Evolutionary conservation across 2,888 invertebrate species (phyloP), one percentile per base, ranked within the genome.

Genomic region (Hydrotaea cyrtoneurina): DNA sequence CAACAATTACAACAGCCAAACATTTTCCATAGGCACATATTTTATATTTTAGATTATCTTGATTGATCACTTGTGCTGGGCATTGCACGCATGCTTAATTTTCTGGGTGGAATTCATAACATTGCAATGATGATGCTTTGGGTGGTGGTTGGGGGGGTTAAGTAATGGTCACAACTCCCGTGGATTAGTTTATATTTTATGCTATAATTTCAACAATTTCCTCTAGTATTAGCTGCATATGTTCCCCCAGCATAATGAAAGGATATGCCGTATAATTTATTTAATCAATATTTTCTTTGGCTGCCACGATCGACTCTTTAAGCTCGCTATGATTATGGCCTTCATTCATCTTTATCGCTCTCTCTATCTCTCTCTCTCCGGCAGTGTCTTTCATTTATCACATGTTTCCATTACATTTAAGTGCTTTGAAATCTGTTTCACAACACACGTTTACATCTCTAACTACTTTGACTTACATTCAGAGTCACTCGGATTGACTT

Each of bases 1-100:
- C 69, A 59, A 82, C 76, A 79, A 85, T 85, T 80, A 82, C 79
- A 85, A 79, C 66, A 59, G 80, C 19, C 69, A 79, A 82, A 73
- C 79, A 79, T 74, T 69, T 69, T 84, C 77, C n/a, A n/a, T n/a
- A n/a, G n/a, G 73, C 8, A 39, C 36, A 36, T n/a, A n/a, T n/a
- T n/a, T n/a, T n/a, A n/a, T n/a, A 7, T 31, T 69, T 75, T 74
- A 46, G 73, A 77, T 82, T 77, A 81, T 85, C 84, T 79, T 82
- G 81, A 85, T 82, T 79, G 82, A 85, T 82, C 80, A 71, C 71
- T 78, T 77, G 57, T 21, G 66, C 36, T 15, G 10, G n/a, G 50
- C 23, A 50, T 17, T 71, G n/a, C 64, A 71, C 50, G 69, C n/a
- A 71, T n/a, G n/a, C n/a, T n/a, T n/a, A 50, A 71, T 43, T 71